Base-by-base conservation (phyloP, 1,140 invertebrate genomes). In the Tenebrio molitor region DNA sequence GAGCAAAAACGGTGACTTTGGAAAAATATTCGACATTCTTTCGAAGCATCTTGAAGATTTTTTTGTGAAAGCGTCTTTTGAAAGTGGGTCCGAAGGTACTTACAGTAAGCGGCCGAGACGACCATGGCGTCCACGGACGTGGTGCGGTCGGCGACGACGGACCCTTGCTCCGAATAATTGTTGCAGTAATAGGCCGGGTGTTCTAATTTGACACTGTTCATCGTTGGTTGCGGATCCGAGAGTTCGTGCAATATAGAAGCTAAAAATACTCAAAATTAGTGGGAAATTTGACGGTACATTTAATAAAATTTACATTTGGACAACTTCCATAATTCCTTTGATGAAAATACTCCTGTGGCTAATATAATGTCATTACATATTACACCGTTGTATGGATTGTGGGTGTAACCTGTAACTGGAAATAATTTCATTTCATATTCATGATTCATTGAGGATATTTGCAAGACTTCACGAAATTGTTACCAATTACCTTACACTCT, bases 321-420 rank as follows among this genome's bases (percentile, higher is more conserved):
- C 84, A 97, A 89, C 85, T 94, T 94, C 94, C 95, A 97, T 81
- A 99, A 90, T 89, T 99, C 97, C 88, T 96, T 95, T 74, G 97
- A 98, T 81, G 96, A 97, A 90, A 98, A 99, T 82, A 98, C 97
- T 84, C 97, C 97, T 78, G 96, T 98, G 79, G 97, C 96, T 88
- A 97, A 90, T 86, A 99, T 97, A 83, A 97, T 98, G 88, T 98
- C 96, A 89, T 97, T 97, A 90, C 95, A 97, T 84, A 97, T 93
- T 81, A 98, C 96, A 83, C 95, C 96, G 86, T 97, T 97, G 89
- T 97, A 96, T 78, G 95, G 95, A 90, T 97, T 97, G 89, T 98
- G 96, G 78, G 92, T 91, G 88, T 93, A 95, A 86, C 93, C 94
- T 95, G 91, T 84, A 92, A 84, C 75, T 75, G 65, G 46, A 76